Base-by-base conservation (phyloP, 2,888 invertebrate genomes). In the Seira ritae region DNA sequence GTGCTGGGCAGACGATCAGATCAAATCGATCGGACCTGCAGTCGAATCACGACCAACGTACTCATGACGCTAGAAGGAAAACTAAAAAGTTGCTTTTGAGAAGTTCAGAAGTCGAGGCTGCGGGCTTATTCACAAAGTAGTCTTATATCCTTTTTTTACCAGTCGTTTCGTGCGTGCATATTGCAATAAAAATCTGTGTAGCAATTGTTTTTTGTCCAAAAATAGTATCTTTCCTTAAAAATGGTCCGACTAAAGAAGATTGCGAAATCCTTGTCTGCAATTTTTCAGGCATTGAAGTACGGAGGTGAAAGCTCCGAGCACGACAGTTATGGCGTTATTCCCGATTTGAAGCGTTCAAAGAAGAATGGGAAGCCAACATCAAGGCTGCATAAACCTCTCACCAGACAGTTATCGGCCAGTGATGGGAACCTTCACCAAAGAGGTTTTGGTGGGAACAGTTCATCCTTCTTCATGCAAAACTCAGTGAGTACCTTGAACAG, bases 251-350 rank as follows among this genome's bases (percentile, higher is more conserved):
- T 85, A 6, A 80, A 80, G 62, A 69, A 46, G 23, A 15, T 84
- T 50, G 80, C 76, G 3, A 87, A 86, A 77, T 70, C 75, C n/a
- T 60, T 88, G 10, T 84, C 85, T 17, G 17, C 75, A 66, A 12
- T 88, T 62, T 87, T 89, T 68, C 87, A 89, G 88, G 85, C 86
- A 12, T n/a, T 87, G 42, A 87, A 86, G 60, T 86, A 88, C 74
- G 85, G 84, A 50, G 62, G 50, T 55, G 80, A 76, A 50, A 50
- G 17, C 50, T 50, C 50, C n/a, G 84, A 81, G 6, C 60, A 67
- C 12, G 31, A 31, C 8, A 31, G 8, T 31, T 31, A 31, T 31
- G n/a, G 20, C 60, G 23, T 19, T 22, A 69, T 20, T 20, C 75
- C 37, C 8, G 65, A 75, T 19, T 31, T 24, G 17, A 55, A 22